Conservation (phyloP, 2,888 invertebrate species). For the Lasioglossum vierecki region DNA sequence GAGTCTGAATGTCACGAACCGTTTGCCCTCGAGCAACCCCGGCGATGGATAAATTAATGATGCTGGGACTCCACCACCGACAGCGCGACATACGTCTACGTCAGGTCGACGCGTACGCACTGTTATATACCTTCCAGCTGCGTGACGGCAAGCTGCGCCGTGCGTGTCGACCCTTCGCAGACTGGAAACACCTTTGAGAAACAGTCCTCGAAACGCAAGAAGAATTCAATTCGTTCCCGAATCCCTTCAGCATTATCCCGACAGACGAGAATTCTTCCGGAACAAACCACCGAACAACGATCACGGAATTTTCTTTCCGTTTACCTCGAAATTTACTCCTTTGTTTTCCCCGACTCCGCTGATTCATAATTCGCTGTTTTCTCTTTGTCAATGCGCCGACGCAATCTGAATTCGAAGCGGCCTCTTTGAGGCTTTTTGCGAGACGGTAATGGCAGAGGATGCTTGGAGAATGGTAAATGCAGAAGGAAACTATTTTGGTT, state of each 20-base stretch:
- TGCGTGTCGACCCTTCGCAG: constrained; percentile 4
- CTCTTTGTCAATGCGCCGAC: not conserved
- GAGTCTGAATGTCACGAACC: constrained; percentile 63
- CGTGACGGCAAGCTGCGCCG: constrained; percentile 54
- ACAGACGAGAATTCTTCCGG: not conserved
- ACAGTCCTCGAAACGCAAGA: constrained; percentile 1
- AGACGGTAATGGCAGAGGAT: not conserved
- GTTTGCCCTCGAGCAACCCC: constrained; percentile 57
- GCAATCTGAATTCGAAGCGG: not conserved
- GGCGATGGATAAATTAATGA: constrained; percentile 80
- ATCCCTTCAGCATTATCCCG: not conserved
- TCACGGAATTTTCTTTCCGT: not conserved
- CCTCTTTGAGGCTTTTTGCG: not conserved
- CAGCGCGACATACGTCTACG: constrained; percentile 74
- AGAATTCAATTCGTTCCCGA: not conserved
- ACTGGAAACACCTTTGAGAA: not conserved
- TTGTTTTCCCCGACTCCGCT: too few species aligned
- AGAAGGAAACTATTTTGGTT: not conserved
- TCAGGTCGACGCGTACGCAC: constrained; percentile 64
- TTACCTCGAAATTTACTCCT: not conserved
- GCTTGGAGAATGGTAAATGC: not conserved
- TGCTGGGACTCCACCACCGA: constrained; percentile 66
- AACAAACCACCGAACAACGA: not conserved
- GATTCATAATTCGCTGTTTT: not conserved
- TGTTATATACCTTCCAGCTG: constrained; percentile 40